These are phyloP conservation scores for Aphaenogaster rudis DNA, from an alignment of 1,140 invertebrate species.

Conservation along the genomic window DNA sequence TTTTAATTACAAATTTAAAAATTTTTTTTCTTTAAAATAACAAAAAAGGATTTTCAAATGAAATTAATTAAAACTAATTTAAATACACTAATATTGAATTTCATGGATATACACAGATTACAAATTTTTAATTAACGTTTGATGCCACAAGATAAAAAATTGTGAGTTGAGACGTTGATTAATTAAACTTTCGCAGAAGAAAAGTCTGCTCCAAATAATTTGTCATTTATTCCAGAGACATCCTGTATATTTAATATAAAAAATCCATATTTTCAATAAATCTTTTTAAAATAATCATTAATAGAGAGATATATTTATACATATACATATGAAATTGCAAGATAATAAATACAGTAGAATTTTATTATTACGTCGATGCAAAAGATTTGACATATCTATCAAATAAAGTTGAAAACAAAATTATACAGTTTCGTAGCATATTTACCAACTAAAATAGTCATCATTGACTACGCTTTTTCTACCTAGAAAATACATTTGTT, in stretches of 20 bases:
- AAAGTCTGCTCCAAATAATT: not conserved
- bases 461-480: not conserved
- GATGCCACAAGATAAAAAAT: not conserved
- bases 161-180: not conserved
- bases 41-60: not conserved
- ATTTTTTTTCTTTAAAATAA: not conserved
- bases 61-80: conserved; percentile 11
- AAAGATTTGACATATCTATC: not conserved
- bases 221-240: not conserved
- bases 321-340: not conserved
- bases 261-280: not conserved
- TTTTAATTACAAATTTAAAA: conserved; percentile 7
- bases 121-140: not conserved
- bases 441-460: not conserved
- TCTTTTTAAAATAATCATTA: not conserved
- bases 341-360: conserved; percentile 11
- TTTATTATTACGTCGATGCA: not conserved
- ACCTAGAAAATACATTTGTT: not conserved
- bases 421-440: not conserved
- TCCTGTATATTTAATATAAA: not conserved
- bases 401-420: conserved; percentile 4
- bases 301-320: not conserved
- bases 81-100: not conserved
- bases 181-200: not conserved
- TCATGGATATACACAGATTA: not conserved